A percentile compares a stretch with the other conserved stretches of the same genome.
Evolutionary conservation across 2,888 invertebrate genomes (phyloP).

Genomic region (Catocala sponsa): DNA sequence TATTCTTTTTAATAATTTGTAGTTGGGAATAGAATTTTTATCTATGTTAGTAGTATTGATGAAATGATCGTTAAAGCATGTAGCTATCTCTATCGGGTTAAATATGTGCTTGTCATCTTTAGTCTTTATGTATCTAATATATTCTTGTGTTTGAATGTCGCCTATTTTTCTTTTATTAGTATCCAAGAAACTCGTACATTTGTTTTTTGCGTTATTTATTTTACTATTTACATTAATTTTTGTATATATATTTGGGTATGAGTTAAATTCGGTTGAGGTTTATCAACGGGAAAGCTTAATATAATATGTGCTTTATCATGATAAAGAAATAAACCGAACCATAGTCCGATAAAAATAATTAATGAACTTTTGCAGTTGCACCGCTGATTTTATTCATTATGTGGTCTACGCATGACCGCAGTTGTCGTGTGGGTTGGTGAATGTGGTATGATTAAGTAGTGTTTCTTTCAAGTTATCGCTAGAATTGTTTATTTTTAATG

Average conservation of each 20-base stretch:
- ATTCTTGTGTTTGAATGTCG: background rate
- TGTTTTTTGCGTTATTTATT: too few relatives aligned
- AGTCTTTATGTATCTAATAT: background rate
- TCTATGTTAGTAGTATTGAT: background rate
- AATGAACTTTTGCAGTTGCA: background rate
- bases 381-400: conserved; percentile 7
- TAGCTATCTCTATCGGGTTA: background rate
- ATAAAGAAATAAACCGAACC: too few relatives aligned
- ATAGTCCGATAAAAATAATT: conserved; percentile 8
- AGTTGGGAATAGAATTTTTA: background rate
- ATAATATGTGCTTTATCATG: conserved; percentile 15
- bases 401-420: conserved; percentile 13
- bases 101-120: background rate
- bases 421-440: background rate
- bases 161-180: background rate
- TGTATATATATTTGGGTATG: too few relatives aligned
- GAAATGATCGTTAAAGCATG: conserved; percentile 5
- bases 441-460: background rate
- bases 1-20: background rate
- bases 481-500: background rate
- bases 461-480: background rate
- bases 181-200: too few relatives aligned
- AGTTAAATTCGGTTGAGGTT: too few relatives aligned
- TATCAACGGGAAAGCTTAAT: background rate
- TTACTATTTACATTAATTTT: too few relatives aligned